A percentile compares a stretch with the other conserved stretches of the same genome.
Conservation (phyloP, 2,888 invertebrate species). For the Rhamnusium bicolor region DNA sequence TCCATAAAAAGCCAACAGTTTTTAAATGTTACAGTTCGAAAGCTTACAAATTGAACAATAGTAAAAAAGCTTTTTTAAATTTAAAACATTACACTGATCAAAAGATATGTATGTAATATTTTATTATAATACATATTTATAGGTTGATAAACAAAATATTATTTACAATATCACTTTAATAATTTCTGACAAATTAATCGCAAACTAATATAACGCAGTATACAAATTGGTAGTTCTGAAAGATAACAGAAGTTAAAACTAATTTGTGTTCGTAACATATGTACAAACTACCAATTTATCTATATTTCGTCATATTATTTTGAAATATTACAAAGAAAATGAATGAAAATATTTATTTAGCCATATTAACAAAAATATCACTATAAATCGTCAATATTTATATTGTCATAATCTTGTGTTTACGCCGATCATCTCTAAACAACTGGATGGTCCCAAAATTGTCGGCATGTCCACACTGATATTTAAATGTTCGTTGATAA, state of each 20-base stretch:
- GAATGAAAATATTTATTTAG: constrained; percentile 17
- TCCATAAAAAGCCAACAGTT: constrained; percentile 68
- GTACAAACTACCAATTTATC: neutral
- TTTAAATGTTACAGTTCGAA: constrained; percentile 58
- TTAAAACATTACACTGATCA: constrained; percentile 63
- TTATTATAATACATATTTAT: constrained; percentile 54
- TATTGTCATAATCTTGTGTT: constrained; percentile 67
- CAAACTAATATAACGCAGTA: constrained; percentile 9
- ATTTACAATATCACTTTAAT: constrained; percentile 56
- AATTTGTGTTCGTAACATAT: neutral
- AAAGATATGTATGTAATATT: constrained; percentile 66
- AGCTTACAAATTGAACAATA: constrained; percentile 62
- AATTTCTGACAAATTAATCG: constrained; percentile 10
- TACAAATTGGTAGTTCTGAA: neutral
- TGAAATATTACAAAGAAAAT: neutral
- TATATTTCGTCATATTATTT: constrained; percentile 2
- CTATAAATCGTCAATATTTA: constrained; percentile 67
- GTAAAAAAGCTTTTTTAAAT: constrained; percentile 58
- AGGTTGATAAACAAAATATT: constrained; percentile 54
- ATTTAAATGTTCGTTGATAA: constrained; percentile 59
- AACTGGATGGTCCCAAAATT: constrained; percentile 54
- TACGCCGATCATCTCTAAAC: constrained; percentile 46
- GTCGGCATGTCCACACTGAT: constrained; percentile 40
- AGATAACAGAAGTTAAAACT: neutral
- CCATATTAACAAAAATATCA: constrained; percentile 65